Conservation (phyloP, 2,888 invertebrate genomes). For the Lochmaea capreae region DNA sequence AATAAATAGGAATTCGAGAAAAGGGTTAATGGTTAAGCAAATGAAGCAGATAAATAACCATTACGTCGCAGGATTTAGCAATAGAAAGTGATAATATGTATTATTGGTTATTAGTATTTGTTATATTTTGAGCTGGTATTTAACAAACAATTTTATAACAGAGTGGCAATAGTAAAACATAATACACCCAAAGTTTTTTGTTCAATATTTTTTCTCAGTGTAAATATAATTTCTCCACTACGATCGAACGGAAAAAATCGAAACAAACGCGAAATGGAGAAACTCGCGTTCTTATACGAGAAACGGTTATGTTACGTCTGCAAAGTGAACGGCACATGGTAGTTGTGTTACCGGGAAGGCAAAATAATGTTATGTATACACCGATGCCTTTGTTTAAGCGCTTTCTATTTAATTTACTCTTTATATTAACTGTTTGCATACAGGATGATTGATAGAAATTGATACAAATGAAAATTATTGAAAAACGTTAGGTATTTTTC, state of each 20-base stretch:
- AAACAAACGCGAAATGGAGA: constrained; percentile 34
- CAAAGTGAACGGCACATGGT: constrained; percentile 43
- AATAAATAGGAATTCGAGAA: too few species aligned
- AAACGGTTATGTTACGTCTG: constrained; percentile 38
- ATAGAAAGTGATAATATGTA: too few species aligned
- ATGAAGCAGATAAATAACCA: too few species aligned
- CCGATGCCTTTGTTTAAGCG: constrained; percentile 51
- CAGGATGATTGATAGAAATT: constrained; percentile 32
- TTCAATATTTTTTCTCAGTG: not conserved
- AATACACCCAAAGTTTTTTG: too few species aligned
- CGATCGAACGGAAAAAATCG: constrained; percentile 21
- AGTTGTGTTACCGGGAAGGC: constrained; percentile 28
- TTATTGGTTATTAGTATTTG: too few species aligned
- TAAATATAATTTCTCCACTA: constrained; percentile 15
- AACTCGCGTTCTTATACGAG: constrained; percentile 38
- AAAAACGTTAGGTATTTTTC: not conserved
- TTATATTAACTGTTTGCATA: constrained; percentile 41
- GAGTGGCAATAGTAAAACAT: too few species aligned
- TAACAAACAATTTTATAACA: too few species aligned
- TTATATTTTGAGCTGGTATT: too few species aligned
- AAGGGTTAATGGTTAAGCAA: too few species aligned
- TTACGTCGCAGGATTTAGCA: too few species aligned
- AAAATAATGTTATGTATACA: constrained; percentile 41
- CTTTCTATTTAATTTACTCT: constrained; percentile 59
- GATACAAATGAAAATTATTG: not conserved